Conservation (phyloP, 2,888 invertebrate genomes). For the Platerodrilus igneus region DNA sequence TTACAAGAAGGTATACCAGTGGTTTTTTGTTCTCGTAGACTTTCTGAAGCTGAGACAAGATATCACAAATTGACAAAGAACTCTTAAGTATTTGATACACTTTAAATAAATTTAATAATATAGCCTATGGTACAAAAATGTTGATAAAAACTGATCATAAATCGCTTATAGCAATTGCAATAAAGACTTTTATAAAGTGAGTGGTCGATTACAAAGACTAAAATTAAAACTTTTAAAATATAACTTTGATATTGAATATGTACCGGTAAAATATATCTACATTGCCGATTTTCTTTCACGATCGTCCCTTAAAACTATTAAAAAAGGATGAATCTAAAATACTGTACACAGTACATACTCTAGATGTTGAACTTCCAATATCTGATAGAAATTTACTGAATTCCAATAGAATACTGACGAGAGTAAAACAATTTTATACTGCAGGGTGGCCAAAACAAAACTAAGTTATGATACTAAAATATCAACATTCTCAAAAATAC, state of each 20-base stretch:
- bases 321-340: conserved; percentile 11
- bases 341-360: conserved; percentile 10
- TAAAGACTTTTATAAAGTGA: conserved; percentile 25
- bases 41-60: too few species aligned
- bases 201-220: conserved; percentile 28
- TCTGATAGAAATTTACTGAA: too few species aligned
- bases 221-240: conserved; percentile 29
- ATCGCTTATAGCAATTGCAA: conserved; percentile 25
- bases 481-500: conserved; percentile 11
- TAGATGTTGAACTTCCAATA: too few species aligned
- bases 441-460: conserved; percentile 12
- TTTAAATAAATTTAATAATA: conserved; percentile 26
- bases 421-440: conserved; percentile 10
- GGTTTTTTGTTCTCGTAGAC: conserved; percentile 31
- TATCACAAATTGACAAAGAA: conserved; percentile 32
- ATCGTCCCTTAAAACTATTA: conserved; percentile 1
- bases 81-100: conserved; percentile 22
- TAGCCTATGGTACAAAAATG: conserved; percentile 25
- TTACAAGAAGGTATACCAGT: conserved; percentile 27
- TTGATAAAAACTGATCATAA: conserved; percentile 26
- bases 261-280: conserved; percentile 25
- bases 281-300: conserved; percentile 24
- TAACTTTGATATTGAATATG: conserved; percentile 23
- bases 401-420: conserved; percentile 6
- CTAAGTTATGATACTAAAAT: conserved; percentile 7